phyloP scores from a whole-genome alignment of 2,888 invertebrate species.

The Ischnura elegans region DNA sequence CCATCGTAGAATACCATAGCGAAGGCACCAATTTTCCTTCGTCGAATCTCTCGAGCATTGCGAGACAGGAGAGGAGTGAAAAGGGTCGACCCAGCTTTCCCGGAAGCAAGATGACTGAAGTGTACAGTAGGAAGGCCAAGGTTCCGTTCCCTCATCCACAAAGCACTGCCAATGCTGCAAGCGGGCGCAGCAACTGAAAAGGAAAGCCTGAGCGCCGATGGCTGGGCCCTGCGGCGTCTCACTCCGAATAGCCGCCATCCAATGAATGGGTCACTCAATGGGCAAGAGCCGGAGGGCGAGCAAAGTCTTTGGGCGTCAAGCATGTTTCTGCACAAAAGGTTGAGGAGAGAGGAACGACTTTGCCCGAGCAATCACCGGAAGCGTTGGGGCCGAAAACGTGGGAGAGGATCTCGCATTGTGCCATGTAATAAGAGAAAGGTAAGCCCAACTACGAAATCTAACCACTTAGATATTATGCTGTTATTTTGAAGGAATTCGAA shows the following conservation, averaged over 20 bases:
- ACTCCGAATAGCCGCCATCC: background rate
- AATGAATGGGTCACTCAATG: slow-evolving; percentile 2
- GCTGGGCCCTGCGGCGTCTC: background rate
- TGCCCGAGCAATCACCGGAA: background rate
- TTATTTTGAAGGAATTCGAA: too few relatives aligned
- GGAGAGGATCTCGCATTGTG: background rate
- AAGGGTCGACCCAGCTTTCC: background rate
- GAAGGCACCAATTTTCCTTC: background rate
- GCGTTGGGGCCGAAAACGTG: background rate
- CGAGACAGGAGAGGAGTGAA: background rate
- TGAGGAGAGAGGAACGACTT: background rate
- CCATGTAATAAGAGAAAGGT: too few relatives aligned
- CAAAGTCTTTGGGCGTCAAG: background rate
- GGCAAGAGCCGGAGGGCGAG: background rate
- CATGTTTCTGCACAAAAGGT: background rate
- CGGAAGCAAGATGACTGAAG: too few relatives aligned
- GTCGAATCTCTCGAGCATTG: background rate
- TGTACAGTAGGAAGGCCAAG: background rate
- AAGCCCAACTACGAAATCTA: too few relatives aligned
- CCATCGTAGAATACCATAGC: background rate
- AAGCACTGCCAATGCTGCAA: background rate
- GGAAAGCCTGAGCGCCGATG: background rate
- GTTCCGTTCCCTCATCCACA: background rate
- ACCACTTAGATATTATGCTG: too few relatives aligned
- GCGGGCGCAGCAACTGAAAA: background rate